Evolutionary conservation across 2,888 invertebrate species (phyloP), one percentile per base, ranked within the genome.

Genomic region (Ceriagrion tenellum): DNA sequence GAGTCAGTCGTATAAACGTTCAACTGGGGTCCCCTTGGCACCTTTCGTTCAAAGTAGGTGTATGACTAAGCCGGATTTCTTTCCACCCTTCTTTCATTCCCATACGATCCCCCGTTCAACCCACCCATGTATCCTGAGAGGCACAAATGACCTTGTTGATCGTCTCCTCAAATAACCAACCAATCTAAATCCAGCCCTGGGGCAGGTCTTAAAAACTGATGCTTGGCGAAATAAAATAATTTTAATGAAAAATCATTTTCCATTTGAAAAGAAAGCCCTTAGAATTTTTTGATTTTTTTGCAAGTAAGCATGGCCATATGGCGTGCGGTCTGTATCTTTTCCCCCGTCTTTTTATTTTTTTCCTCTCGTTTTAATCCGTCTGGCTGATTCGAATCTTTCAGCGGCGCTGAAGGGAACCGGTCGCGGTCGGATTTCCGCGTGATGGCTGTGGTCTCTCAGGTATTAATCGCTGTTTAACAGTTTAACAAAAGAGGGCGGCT

Each of bases 391-490:
- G 81, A 81, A 35, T 8, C 18, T 81, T 81, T 35, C 81, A 35
- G 6, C 81, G 30, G 35, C 81, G 81, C 13, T 35, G 81, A 81
- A 4, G 81, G 1, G 35, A 35, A n/a, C 69, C 8, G 69, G 69
- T 8, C 23, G 26, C 23, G 69, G 69, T 69, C 10, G 69, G n/a
- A 35, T 81, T 81, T 35, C 30, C 35, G 81, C 16, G 16, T 18
- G 35, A 35, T 81, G 81, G 35, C 81, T 81, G 35, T 35, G 81
- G 35, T 35, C 81, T 35, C 26, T 16, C 30, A 81, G 35, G 81
- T 81, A 81, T 81, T 81, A 81, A 81, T 81, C 81, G 81, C 35
- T 35, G 35, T 81, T 81, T 81, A 81, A 81, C 30, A 35, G 81
- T 23, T 81, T 18, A 81, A 81, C 74, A 81, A 35, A 35, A 81